phyloP scores from a whole-genome alignment of 2,113 vertebrate genomes.

The Tinamus guttatus region DNA sequence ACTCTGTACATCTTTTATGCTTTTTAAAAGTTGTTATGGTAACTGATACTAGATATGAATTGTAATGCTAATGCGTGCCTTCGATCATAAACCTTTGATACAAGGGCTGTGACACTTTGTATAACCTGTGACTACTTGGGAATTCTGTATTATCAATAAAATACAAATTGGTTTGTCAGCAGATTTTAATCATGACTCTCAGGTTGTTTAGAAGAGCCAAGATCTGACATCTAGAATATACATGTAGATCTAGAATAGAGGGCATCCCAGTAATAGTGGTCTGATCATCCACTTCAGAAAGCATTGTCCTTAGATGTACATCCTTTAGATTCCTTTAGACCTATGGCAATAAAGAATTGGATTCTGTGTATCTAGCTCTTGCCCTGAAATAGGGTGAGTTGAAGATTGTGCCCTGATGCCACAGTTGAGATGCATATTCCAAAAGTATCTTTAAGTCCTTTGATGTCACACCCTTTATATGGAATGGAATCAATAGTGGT shows the following conservation, averaged over 20 bases:
- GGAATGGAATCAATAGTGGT: neutral
- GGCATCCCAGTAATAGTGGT: neutral
- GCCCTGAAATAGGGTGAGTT: neutral
- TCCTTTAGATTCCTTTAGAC: no score
- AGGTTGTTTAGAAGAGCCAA: neutral
- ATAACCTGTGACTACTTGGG: neutral
- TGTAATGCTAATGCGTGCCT: neutral
- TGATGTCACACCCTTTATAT: neutral
- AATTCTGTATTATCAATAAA: neutral
- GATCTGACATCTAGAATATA: neutral
- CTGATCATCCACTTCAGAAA: accelerated
- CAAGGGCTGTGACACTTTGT: neutral
- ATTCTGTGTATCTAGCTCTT: neutral
- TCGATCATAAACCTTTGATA: neutral
- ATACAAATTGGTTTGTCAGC: neutral
- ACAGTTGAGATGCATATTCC: neutral
- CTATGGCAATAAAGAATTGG: neutral
- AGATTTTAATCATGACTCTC: neutral
- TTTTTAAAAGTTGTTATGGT: neutral
- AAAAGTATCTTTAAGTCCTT: neutral
- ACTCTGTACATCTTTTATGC: neutral
- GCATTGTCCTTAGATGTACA: neutral
- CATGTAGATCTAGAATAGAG: neutral
- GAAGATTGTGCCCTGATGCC: neutral
- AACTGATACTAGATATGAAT: neutral